Conservation (phyloP, 2,113 vertebrate species). For the Melanostigma gelatinosum region DNA sequence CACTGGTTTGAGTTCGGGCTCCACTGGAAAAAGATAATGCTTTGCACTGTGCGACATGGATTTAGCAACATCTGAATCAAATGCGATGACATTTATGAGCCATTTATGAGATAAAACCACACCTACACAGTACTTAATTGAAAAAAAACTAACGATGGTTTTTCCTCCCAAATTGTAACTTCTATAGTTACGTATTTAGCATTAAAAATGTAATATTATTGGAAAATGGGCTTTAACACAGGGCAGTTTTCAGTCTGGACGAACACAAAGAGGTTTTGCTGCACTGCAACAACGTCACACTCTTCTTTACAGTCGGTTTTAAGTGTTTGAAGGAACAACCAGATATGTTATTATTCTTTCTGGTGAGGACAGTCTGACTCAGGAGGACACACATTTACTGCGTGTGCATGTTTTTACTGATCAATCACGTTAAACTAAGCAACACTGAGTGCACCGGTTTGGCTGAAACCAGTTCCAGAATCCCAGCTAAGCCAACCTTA, state of each 20-base stretch:
- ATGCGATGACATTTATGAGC: background rate
- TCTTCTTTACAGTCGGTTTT: background rate
- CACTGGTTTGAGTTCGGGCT: background rate
- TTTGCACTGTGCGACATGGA: background rate
- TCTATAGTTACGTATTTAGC: background rate
- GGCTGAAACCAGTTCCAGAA: background rate
- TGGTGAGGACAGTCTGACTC: background rate
- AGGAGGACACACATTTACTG: background rate
- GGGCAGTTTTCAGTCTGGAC: background rate
- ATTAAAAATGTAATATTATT: background rate
- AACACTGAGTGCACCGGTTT: background rate
- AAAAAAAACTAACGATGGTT: background rate
- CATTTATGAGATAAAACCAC: background rate
- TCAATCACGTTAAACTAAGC: background rate
- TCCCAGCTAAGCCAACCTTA: background rate
- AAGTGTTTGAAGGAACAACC: conserved; percentile 14
- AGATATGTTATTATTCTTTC: background rate
- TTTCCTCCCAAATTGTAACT: background rate
- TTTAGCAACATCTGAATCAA: background rate
- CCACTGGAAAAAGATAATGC: background rate
- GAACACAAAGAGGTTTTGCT: background rate
- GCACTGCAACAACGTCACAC: background rate
- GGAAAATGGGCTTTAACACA: background rate
- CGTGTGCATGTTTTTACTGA: background rate
- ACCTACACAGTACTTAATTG: background rate